Evolutionary conservation across 2,888 invertebrate species (phyloP), one percentile per base, ranked within the genome.

Genomic region (Volucella inflata): DNA sequence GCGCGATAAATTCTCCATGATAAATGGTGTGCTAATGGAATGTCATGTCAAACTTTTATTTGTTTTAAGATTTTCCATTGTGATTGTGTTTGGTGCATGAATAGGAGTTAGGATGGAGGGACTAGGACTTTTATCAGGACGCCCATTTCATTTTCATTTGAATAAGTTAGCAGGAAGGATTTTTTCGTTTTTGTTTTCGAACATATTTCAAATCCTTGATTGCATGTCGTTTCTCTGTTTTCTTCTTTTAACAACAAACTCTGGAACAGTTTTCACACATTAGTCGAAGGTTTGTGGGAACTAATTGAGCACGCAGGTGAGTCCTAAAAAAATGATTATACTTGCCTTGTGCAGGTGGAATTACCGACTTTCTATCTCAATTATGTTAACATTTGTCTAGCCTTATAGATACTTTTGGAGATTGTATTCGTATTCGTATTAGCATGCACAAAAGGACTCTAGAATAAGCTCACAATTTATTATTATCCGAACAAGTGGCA

Each of bases 11-110:
- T 84, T 87, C 55, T 78, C 65, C 87, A 74, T 90, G 91, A 91
- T 90, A 90, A 90, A 90, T 91, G 89, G 90, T 91, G 90, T 90
- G 91, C 90, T 91, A 90, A 90, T 90, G 91, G 90, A 90, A 90
- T 91, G 91, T 89, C 91, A 90, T 90, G 91, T 91, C 89, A 89
- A 88, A 89, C 88, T 89, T 87, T 89, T 89, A 89, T 88, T 88
- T 89, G 84, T 88, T 87, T 87, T 82, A 68, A 87, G 81, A 79
- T 89, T 89, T 88, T 87, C 85, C 87, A 87, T 87, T 88, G 74
- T 51, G 87, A 87, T 78, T 87, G 87, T 78, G 62, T 48, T 80
- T 82, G 76, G 80, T 88, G 87, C 80, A 77, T 42, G 65, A 67
- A 40, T 67, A 71, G 50, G 17, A 42, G 65, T 17, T 11, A 4